Percentiles rank a stretch among this genome's conserved stretches.
phyloP scores from a whole-genome alignment of 2,113 vertebrate species.

The Eudyptes chrysolophus region DNA sequence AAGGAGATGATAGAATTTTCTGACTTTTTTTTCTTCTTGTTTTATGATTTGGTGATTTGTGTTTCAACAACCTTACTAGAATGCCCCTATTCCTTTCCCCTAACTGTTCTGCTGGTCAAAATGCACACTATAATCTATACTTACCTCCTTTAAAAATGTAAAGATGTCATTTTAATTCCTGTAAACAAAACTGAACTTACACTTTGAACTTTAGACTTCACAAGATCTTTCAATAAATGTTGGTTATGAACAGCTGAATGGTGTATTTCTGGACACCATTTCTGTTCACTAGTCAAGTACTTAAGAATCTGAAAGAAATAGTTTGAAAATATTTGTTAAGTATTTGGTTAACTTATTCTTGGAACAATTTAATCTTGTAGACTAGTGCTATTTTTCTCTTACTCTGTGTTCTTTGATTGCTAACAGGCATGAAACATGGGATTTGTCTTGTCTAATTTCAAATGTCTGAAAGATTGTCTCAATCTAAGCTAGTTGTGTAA shows the following conservation, averaged over 20 bases:
- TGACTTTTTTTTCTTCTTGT: background rate
- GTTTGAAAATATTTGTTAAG: background rate
- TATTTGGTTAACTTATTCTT: background rate
- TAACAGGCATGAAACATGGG: background rate
- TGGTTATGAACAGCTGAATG: background rate
- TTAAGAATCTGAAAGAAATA: background rate
- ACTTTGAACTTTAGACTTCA: background rate
- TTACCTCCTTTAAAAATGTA: background rate
- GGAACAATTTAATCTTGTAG: background rate
- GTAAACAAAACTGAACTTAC: background rate
- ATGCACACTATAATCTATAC: background rate
- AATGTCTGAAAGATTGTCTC: background rate
- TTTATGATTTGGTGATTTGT: constrained; percentile 15
- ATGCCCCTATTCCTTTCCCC: background rate
- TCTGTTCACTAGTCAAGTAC: background rate
- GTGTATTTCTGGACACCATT: background rate
- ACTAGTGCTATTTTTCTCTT: background rate
- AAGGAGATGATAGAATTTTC: background rate
- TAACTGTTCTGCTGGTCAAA: constrained; percentile 1
- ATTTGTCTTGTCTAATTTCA: background rate
- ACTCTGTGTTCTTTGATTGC: background rate
- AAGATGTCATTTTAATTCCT: background rate
- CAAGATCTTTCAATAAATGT: background rate
- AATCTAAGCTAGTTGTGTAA: background rate
- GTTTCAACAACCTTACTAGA: background rate